Conservation (phyloP, 2,888 invertebrate genomes). For the Phasia obesa region DNA sequence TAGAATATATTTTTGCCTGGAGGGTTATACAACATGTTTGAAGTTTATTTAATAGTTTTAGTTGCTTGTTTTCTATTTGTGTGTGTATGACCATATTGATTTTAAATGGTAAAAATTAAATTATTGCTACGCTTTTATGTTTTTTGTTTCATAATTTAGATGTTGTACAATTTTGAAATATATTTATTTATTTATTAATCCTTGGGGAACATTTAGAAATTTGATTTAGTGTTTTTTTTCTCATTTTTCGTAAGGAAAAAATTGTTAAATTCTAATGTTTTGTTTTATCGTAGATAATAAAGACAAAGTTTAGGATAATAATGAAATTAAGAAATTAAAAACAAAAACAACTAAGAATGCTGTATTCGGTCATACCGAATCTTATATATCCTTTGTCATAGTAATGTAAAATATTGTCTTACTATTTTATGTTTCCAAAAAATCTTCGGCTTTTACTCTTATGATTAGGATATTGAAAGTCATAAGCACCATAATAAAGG, state of each 20-base stretch:
- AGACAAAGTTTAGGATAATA: conserved; percentile 40
- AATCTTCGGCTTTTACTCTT: no score
- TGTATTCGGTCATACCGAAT: no score
- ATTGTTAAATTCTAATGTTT: conserved; percentile 1
- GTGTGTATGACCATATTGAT: conserved; percentile 64
- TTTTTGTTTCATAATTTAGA: conserved; percentile 40
- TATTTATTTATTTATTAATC: conserved; percentile 67
- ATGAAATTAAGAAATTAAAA: neutral
- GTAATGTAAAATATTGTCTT: no score
- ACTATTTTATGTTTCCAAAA: no score
- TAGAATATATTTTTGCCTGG: neutral
- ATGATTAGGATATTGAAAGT: no score
- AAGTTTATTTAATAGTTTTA: conserved; percentile 34
- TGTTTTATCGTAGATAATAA: conserved; percentile 24
- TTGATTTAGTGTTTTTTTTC: conserved; percentile 58
- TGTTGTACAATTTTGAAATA: conserved; percentile 36
- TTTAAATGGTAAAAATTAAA: conserved; percentile 61
- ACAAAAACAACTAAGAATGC: neutral
- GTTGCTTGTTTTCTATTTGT: conserved; percentile 9
- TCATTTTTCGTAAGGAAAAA: neutral
- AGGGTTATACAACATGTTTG: conserved; percentile 16
- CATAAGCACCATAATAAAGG: no score
- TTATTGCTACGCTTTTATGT: conserved; percentile 48
- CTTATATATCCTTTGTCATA: no score
- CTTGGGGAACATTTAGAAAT: conserved; percentile 66